Base-by-base conservation (phyloP, 1,140 invertebrate genomes). In the Trissolcus basalis region DNA sequence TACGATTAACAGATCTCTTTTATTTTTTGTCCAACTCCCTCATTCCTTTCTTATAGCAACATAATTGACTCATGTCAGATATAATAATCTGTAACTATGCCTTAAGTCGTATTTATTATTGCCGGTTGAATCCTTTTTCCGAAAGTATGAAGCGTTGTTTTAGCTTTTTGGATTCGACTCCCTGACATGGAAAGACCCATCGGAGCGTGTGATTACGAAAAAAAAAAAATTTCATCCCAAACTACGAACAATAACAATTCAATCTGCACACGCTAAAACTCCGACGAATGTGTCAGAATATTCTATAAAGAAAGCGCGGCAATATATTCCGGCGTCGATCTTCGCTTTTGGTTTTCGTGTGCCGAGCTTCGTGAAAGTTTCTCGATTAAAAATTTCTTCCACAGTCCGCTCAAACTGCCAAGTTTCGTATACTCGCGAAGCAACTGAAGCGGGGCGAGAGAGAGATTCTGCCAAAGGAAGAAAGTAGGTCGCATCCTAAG, bases 341-440 rank as follows among this genome's bases (percentile, higher is more conserved):
- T 73, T 48, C 58, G 36, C 58, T 63, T 60, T 67, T 43, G 53
- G 35, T 64, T 55, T 74, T 63, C 71, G 63, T 72, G 59, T 70
- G 64, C 55, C 7, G 11, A 74, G 73, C 49, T 81, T 77, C 58
- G 59, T 55, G 59, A 83, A 86, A 84, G 81, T 86, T 86, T 84
- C 83, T 85, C 83, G 83, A 85, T 86, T 86, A 86, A 86, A 85
- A 85, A 85, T 85, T 83, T 81, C 78, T 79, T 83, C 67, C 61
- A 47, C 56, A 59, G 75, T 79, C 75, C 65, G 73, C 78, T 79
- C 65, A 58, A 75, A 74, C 72, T 55, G 71, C 47, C 48, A 78
- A 85, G 79, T 82, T 83, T 77, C 19, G 19, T 71, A 69, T 80
- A 53, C 70, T 72, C 55, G 64, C 51, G 74, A 72, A 74, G 58